Evolutionary conservation across 2,888 invertebrate species (phyloP), one percentile per base, ranked within the genome.

Genomic region (Bruchidius siliquastri): DNA sequence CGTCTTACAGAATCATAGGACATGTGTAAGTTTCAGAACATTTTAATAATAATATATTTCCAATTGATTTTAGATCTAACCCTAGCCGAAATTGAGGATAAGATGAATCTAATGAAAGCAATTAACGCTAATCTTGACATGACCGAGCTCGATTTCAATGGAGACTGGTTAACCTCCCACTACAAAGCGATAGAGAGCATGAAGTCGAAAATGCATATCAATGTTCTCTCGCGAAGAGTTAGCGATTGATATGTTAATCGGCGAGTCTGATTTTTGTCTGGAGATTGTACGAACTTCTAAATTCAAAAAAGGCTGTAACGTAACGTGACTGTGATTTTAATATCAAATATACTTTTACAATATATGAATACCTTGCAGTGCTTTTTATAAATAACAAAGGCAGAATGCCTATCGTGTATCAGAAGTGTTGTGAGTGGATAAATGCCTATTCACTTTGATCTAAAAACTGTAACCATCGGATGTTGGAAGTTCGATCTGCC

Each of bases 51-150:
- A 4, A 49, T 49, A 13, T 49, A 49, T 49, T 18, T 49, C 13
- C 49, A 13, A 49, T 49, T 49, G 6, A 1, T 49, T 49, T 49
- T 49, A 49, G 49, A 49, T 49, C 49, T 18, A 13, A 49, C 49
- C 6, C 13, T 49, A 18, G 13, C 1, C 0, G 6, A 49, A 18
- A 49, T 73, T 10, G 71, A 21, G 13, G 67, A 72, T 4, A 69
- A 67, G 21, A 72, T 75, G 49, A 2, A 67, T 2, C 21, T 8
- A 2, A 10, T 75, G 21, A 74, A 71, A 71, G 8, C 49, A 49
- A 13, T 49, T 3, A 49, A 49, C 18, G 49, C 18, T 1, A 49
- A 49, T 18, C 3, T 49, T 49, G 49, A 49, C 13, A 49, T 49
- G 49, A 49, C 18, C 49, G 49, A 49, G 3, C 3, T 49, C 49